Percentiles rank a stretch among this genome's conserved stretches.
Evolutionary conservation across 2,888 invertebrate genomes (phyloP).

Genomic region (Diaphora mendica): DNA sequence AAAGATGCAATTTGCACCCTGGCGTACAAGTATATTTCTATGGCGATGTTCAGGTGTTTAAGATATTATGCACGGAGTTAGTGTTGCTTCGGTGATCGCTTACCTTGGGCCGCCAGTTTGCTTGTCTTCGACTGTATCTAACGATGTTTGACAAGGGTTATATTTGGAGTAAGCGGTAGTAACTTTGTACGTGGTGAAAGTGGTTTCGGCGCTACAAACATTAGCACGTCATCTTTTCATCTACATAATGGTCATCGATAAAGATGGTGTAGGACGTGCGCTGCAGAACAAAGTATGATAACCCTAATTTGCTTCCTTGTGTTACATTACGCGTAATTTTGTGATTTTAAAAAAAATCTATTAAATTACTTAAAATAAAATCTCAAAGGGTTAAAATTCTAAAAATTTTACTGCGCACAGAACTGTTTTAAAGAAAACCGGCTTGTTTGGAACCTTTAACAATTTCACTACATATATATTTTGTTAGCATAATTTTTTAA

Average conservation of each 20-base stretch:
- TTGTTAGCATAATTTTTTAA: neutral
- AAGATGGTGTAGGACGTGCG: neutral
- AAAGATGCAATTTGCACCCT: neutral
- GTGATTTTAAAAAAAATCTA: too few species aligned
- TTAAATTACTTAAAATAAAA: neutral
- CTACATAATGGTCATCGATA: neutral
- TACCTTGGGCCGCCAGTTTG: neutral
- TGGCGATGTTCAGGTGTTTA: neutral
- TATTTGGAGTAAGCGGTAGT: neutral
- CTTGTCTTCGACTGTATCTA: neutral
- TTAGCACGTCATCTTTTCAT: neutral
- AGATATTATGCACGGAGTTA: neutral
- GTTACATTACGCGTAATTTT: neutral
- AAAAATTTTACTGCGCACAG: neutral
- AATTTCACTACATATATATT: neutral
- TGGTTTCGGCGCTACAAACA: neutral
- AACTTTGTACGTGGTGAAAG: neutral
- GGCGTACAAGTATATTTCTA: neutral
- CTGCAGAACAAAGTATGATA: neutral
- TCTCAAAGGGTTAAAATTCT: neutral
- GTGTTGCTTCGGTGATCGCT: neutral
- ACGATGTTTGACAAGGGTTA: neutral
- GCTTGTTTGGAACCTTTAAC: neutral
- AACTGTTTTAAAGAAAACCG: neutral
- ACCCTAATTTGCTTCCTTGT: neutral